phyloP scores from a whole-genome alignment of 2,113 vertebrate genomes.

The Perccottus glenii region DNA sequence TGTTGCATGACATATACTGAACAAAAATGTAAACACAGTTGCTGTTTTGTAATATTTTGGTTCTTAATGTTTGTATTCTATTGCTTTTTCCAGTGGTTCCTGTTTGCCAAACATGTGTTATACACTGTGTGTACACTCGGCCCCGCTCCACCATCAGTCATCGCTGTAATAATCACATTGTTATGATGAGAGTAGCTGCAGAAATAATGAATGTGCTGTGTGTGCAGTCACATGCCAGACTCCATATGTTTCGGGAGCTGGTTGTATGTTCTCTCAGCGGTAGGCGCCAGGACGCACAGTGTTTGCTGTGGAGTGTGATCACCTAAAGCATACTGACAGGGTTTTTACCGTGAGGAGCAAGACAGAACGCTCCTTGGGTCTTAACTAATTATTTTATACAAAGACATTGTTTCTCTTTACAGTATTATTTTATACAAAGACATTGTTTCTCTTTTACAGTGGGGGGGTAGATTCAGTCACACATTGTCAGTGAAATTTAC shows the following conservation, averaged over 20 bases:
- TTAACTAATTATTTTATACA: neutral
- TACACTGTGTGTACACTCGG: neutral
- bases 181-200: neutral
- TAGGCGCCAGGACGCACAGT: neutral
- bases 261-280: neutral
- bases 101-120: neutral
- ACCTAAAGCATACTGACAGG: slow-evolving; percentile 15
- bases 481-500: too few relatives aligned
- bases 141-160: neutral
- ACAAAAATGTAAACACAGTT: too few relatives aligned
- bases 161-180: neutral
- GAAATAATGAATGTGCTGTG: neutral
- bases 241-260: neutral
- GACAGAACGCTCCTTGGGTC: slow-evolving; percentile 16
- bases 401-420: too few relatives aligned
- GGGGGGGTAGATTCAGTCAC: too few relatives aligned
- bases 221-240: neutral
- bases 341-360: neutral
- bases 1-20: too few relatives aligned
- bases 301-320: slow-evolving; percentile 5
- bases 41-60: too few relatives aligned
- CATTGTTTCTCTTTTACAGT: too few relatives aligned
- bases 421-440: neutral
- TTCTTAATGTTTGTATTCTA: too few relatives aligned
- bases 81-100: too few relatives aligned